phyloP scores from a whole-genome alignment of 2,888 invertebrate species.

The Cataglyphis cursor region DNA sequence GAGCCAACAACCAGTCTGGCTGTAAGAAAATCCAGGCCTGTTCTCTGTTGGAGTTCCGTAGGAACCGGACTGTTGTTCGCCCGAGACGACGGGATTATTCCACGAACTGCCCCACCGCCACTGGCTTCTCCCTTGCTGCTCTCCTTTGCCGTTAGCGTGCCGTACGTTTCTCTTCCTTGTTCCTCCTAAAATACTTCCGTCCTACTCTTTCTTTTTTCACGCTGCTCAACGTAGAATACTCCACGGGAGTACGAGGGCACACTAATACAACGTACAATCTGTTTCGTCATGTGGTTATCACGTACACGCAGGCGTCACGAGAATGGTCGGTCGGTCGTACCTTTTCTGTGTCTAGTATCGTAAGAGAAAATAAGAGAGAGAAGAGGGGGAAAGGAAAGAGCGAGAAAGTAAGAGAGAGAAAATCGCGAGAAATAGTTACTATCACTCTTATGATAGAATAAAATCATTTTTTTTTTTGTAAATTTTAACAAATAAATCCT shows the following conservation, averaged over 20 bases:
- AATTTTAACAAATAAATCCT: no score
- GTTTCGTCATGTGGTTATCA: constrained; percentile 31
- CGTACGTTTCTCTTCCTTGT: constrained; percentile 2
- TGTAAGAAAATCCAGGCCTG: constrained; percentile 64
- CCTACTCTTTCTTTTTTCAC: background rate
- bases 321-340: constrained; percentile 31
- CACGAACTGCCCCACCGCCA: constrained; percentile 77
- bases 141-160: constrained; percentile 15
- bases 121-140: constrained; percentile 45
- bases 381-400: constrained; percentile 24
- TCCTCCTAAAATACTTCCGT: background rate
- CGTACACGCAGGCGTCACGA: constrained; percentile 20
- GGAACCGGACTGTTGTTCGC: constrained; percentile 82
- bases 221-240: background rate
- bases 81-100: constrained; percentile 82
- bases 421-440: background rate
- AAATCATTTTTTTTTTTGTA: no score
- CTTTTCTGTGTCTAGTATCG: constrained; percentile 36
- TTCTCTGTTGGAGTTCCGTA: constrained; percentile 77
- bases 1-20: constrained; percentile 65
- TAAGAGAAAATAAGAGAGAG: constrained; percentile 35
- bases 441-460: no score
- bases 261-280: constrained; percentile 6
- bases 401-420: constrained; percentile 7
- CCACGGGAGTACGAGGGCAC: background rate